These are phyloP conservation scores for Palythoa grandiflora DNA, from an alignment of 92 coral and sea anemone genomes.

Conservation along the genomic window DNA sequence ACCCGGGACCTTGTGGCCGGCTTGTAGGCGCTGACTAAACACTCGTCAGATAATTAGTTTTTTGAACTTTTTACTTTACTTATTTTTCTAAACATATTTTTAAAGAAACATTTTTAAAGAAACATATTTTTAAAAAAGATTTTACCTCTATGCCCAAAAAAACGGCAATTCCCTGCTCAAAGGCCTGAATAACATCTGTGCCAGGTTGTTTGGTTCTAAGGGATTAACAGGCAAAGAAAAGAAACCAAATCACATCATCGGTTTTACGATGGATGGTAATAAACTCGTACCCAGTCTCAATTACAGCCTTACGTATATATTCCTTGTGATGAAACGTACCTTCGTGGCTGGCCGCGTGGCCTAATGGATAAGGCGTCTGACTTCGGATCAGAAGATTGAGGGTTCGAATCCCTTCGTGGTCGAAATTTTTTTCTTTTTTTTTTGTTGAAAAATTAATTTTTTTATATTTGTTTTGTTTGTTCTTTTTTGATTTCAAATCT, in stretches of 20 bases:
- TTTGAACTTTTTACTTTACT: too few species aligned
- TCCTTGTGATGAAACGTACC: rapidly evolving
- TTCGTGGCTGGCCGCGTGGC: constrained; percentile 87
- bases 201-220: constrained; percentile 40
- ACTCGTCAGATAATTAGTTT: too few species aligned
- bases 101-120: not conserved
- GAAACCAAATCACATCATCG: not conserved
- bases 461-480: not conserved
- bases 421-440: constrained; percentile 34
- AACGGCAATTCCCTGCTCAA: constrained; percentile 27
- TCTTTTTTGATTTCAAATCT: not conserved
- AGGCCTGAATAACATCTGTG: constrained; percentile 7
- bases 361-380: constrained; percentile 99
- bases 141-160: constrained; percentile 31
- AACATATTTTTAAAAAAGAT: not conserved
- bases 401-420: constrained; percentile 99
- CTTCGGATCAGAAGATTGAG: constrained; percentile 98
- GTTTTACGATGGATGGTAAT: not conserved
- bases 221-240: not conserved
- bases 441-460: not conserved
- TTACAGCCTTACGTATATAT: not conserved
- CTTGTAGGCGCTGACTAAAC: too few species aligned
- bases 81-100: too few species aligned
- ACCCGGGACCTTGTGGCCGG: too few species aligned
- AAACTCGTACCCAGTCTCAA: not conserved